phyloP scores from a whole-genome alignment of 35 echinoderm and acorn worm species.

The Stichopus chloronotus region DNA sequence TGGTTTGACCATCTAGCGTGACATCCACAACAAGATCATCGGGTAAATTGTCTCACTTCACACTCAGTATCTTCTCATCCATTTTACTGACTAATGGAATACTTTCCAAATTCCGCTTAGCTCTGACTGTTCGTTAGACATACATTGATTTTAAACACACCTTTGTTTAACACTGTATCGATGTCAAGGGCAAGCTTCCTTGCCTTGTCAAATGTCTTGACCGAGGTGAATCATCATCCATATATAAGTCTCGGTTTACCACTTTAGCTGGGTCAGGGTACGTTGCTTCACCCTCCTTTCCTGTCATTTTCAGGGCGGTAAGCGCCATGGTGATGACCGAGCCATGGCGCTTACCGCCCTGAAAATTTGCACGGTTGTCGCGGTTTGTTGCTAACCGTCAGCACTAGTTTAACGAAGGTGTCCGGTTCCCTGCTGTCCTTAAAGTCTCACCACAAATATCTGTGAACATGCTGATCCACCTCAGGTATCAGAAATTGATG shows the following conservation, averaged over 20 bases:
- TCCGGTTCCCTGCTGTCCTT: conserved; percentile 44
- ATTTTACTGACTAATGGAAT: conserved; percentile 8
- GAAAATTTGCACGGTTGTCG: conserved; percentile 5
- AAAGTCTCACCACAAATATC: conserved; percentile 64
- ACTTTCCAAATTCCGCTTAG: neutral
- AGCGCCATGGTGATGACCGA: conserved; percentile 57
- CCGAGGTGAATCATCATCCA: conserved; percentile 55
- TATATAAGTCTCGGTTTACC: conserved; percentile 35
- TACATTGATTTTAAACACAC: conserved; percentile 65
- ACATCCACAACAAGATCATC: conserved; percentile 57
- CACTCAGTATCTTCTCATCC: conserved; percentile 49
- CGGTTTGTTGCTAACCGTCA: conserved; percentile 68
- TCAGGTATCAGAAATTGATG: conserved; percentile 60
- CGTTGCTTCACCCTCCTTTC: neutral
- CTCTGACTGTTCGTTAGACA: neutral
- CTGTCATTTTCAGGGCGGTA: conserved; percentile 58
- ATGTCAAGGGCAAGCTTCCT: neutral
- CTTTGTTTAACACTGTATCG: conserved; percentile 27
- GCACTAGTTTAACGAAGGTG: conserved; percentile 43
- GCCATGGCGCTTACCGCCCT: neutral
- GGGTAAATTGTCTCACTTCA: conserved; percentile 37
- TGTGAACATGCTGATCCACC: conserved; percentile 63
- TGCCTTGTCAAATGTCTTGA: conserved; percentile 23
- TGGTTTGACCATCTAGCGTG: neutral
- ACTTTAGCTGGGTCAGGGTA: conserved; percentile 48